Base-by-base conservation (phyloP, 2,797 vertebrate species). In the Lates japonicus region DNA sequence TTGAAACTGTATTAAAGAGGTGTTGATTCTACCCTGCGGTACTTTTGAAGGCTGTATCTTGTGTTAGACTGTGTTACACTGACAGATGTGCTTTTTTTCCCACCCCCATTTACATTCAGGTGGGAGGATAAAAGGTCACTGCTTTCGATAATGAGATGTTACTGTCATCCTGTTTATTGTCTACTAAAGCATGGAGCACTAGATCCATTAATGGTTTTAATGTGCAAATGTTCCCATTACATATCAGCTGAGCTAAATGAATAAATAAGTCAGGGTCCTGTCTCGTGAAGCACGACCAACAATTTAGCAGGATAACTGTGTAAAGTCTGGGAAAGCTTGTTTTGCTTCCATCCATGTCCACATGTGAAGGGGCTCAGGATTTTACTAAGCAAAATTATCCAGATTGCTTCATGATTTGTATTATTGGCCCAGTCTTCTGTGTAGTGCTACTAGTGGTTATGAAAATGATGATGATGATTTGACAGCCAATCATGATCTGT, bases 151-250 rank as follows among this genome's bases (percentile, higher is more conserved):
- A 87, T 89, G 78, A 84, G 79, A 67, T 78, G 74, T 73, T 13
- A 64, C 55, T 29, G 44, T 73, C 74, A 70, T 73, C 51, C 10
- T 65, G 22, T 88, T 83, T 86, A 85, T 84, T 70, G 63, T 48
- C 57, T 37, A 68, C 68, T 20, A 41, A 72, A 72, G 58, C 60
- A 72, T 1, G 39, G 63, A 66, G 48, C 49, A 49, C 39, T 70
- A 71, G 35, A 31, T 11, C 48, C 44, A 71, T 86, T 85, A 85
- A 83, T 69, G 82, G 75, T 19, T 87, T 87, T 90, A 78, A 90
- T 87, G 84, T 66, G 74, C 70, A 67, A 62, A 62, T 80, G 68
- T 70, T 48, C 46, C 69, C 75, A 49, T 81, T 63, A 70, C 54
- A 48, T 29, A 83, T 74, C 61, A 82, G 74, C 12, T 77, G 42